A percentile compares a stretch with the other conserved stretches of the same genome.
phyloP scores from a whole-genome alignment of 2,113 vertebrate species.

The Muscicapa adusta region DNA sequence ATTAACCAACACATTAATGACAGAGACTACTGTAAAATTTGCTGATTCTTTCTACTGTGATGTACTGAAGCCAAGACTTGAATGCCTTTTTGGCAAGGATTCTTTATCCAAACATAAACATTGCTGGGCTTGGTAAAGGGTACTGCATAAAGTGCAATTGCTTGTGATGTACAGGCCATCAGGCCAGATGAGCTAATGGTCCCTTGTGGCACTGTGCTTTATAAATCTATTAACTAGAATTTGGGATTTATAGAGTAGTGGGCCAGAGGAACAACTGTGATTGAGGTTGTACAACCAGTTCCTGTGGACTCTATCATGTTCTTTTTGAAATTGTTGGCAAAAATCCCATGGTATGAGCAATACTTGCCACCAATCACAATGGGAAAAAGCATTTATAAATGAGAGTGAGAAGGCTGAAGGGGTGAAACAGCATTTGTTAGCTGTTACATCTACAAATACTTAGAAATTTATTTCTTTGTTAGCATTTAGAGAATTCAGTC shows the following conservation, averaged over 20 bases:
- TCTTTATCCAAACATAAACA: background rate
- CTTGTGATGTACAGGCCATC: background rate
- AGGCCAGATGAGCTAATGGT: constrained; percentile 10
- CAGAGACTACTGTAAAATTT: background rate
- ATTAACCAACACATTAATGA: background rate
- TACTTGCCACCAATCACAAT: background rate
- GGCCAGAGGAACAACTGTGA: background rate
- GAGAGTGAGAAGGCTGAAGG: background rate
- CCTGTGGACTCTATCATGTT: background rate
- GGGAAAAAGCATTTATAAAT: background rate
- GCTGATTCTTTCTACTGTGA: background rate
- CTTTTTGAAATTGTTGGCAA: background rate
- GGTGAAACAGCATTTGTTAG: background rate
- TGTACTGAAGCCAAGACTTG: background rate
- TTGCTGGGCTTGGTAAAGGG: background rate
- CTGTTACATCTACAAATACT: background rate
- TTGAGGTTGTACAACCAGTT: background rate
- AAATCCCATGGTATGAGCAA: background rate
- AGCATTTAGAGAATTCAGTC: background rate
- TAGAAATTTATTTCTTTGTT: background rate
- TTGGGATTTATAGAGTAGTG: background rate
- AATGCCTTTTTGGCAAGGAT: constrained; percentile 6
- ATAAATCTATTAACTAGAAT: constrained; percentile 31
- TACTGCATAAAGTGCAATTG: background rate
- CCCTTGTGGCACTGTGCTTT: background rate